Evolutionary conservation across 2,113 vertebrate species (phyloP).

Genomic region (Seriola aureovittata): DNA sequence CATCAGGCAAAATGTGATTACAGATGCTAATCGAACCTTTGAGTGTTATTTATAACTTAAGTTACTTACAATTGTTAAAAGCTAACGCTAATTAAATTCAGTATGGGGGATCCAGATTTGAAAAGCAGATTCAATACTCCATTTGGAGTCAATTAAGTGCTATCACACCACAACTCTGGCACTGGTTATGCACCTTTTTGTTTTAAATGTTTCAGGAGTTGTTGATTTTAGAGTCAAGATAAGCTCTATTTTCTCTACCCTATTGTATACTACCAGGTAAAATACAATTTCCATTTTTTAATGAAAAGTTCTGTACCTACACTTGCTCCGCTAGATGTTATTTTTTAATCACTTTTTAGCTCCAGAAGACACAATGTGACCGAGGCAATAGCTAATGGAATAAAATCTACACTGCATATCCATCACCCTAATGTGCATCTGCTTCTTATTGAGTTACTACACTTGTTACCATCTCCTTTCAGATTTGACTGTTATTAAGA

Average conservation of each 20-base stretch:
- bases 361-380: neutral
- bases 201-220: neutral
- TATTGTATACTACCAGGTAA: neutral
- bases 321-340: neutral
- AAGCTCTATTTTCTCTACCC: neutral
- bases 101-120: neutral
- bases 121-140: neutral
- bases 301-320: neutral
- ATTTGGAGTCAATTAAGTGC: neutral
- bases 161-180: neutral
- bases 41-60: conserved; percentile 1
- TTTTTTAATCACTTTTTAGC: neutral
- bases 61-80: neutral
- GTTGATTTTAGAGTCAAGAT: neutral
- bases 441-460: conserved; percentile 24
- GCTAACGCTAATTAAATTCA: conserved; percentile 6
- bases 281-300: neutral
- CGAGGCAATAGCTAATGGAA: neutral
- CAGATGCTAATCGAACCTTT: neutral
- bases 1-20: conserved; percentile 2
- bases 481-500: neutral
- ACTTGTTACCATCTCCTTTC: neutral
- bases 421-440: conserved; percentile 15
- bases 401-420: neutral
- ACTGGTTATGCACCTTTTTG: neutral